Percentiles rank a stretch among this genome's conserved stretches.
Conservation (phyloP, 2,888 invertebrate species). For the Cryptosula pallasiana region DNA sequence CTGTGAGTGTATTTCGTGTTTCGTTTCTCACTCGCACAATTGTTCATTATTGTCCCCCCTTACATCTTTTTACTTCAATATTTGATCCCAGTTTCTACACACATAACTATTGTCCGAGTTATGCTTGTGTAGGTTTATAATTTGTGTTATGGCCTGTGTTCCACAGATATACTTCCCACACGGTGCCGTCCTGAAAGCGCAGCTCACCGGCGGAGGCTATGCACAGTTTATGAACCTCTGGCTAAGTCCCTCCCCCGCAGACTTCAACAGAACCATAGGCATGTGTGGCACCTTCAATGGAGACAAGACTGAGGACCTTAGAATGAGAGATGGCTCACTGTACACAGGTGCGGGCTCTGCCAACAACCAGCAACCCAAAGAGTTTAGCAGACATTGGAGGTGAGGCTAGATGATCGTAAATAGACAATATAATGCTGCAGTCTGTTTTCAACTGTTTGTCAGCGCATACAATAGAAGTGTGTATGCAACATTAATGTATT, state of each 20-base stretch:
- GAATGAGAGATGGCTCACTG: background rate
- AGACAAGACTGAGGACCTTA: background rate
- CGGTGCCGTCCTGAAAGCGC: conserved; percentile 1
- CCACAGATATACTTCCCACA: conserved; percentile 14
- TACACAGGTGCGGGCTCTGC: background rate
- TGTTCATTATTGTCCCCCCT: too few relatives aligned
- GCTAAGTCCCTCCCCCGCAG: conserved; percentile 36
- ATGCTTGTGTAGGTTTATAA: too few relatives aligned
- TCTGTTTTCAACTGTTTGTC: too few relatives aligned
- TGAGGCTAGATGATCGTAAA: background rate
- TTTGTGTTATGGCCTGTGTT: too few relatives aligned
- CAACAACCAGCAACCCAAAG: background rate
- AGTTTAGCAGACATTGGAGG: conserved; percentile 22
- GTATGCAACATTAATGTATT: too few relatives aligned
- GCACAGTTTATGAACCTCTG: conserved; percentile 33
- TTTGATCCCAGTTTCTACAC: too few relatives aligned
- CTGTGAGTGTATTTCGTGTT: conserved; percentile 31
- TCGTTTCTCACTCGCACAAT: too few relatives aligned
- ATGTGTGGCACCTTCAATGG: conserved; percentile 17
- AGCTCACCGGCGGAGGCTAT: conserved; percentile 26
- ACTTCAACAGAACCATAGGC: conserved; percentile 33
- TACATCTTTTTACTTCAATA: too few relatives aligned
- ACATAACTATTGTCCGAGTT: too few relatives aligned
- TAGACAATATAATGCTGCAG: too few relatives aligned
- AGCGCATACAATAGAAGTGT: too few relatives aligned